Evolutionary conservation across 2,888 invertebrate species (phyloP).

Genomic region (Amblyjoppa proteus): DNA sequence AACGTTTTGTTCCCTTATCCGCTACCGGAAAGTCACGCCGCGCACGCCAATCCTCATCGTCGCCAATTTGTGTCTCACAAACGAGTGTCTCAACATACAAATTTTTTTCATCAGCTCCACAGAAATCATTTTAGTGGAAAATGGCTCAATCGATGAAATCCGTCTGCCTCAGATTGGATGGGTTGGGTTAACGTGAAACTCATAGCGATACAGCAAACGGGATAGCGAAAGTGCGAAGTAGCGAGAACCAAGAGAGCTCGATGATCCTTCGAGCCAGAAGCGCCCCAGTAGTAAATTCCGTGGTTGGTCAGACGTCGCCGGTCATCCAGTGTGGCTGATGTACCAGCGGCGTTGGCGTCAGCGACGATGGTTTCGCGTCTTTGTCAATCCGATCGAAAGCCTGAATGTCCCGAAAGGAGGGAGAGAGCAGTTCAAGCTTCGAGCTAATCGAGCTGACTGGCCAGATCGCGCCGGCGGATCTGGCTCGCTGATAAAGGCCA

Average conservation of each 20-base stretch:
- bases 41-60: background rate
- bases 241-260: background rate
- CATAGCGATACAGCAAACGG: background rate
- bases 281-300: constrained; percentile 57
- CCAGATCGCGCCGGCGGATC: constrained; percentile 15
- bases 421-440: constrained; percentile 32
- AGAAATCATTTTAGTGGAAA: background rate
- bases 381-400: constrained; percentile 65
- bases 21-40: constrained; percentile 28
- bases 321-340: constrained; percentile 21
- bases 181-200: background rate
- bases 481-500: constrained; percentile 64
- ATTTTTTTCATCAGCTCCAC: background rate
- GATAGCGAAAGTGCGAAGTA: background rate
- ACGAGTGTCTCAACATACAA: background rate
- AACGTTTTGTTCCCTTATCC: background rate
- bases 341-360: constrained; percentile 43
- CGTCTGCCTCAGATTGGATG: constrained; percentile 6
- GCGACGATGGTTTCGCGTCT: constrained; percentile 39
- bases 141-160: constrained; percentile 43
- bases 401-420: constrained; percentile 49
- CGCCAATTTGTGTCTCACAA: background rate
- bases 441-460: constrained; percentile 42
- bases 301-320: constrained; percentile 46
- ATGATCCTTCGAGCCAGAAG: constrained; percentile 17